Conservation (phyloP, 2,888 invertebrate genomes). For the Drepanosiphum platanoidis region DNA sequence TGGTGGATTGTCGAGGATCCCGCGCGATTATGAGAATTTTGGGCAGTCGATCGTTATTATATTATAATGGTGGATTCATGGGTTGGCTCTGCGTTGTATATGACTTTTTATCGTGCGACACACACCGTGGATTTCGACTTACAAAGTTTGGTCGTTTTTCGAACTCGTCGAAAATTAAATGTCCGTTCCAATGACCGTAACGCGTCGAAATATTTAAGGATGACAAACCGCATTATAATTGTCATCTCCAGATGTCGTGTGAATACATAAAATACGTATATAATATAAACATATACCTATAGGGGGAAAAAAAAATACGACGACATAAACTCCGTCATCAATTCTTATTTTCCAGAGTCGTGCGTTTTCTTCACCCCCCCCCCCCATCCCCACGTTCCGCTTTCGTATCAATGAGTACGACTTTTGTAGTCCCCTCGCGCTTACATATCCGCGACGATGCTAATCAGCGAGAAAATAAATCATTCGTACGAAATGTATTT, state of each 20-base stretch:
- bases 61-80: too few species aligned
- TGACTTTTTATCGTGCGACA: neutral
- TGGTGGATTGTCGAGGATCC: too few species aligned
- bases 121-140: too few species aligned
- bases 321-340: neutral
- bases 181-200: neutral
- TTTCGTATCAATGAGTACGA: neutral
- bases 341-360: conserved; percentile 6
- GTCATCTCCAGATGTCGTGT: neutral
- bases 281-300: neutral
- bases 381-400: too few species aligned
- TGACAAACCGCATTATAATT: neutral
- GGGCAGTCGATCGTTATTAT: too few species aligned
- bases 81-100: too few species aligned
- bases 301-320: neutral
- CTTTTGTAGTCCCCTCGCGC: neutral
- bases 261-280: too few species aligned
- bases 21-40: too few species aligned
- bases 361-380: conserved; percentile 8
- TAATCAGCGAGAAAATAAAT: conserved; percentile 25
- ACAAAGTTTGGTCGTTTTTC: too few species aligned
- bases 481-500: neutral
- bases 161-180: too few species aligned
- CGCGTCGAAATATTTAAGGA: neutral
- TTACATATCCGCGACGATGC: too few species aligned